phyloP scores from a whole-genome alignment of 1,140 invertebrate genomes.

The Cotesia vestalis region DNA sequence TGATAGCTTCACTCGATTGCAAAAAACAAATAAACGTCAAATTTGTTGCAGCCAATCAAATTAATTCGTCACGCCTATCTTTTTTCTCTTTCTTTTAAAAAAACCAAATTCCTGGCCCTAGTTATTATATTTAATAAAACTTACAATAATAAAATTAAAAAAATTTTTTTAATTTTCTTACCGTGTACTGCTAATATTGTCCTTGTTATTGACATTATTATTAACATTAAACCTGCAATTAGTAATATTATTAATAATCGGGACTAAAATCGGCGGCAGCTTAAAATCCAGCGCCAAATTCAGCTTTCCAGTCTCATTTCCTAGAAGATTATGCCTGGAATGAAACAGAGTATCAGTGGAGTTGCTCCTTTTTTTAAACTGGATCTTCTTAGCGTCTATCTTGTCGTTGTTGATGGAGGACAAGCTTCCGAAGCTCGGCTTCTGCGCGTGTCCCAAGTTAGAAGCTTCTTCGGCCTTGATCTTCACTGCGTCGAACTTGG shows the following conservation, averaged over 20 bases:
- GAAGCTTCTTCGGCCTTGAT: conserved; percentile 36
- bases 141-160: too few relatives aligned
- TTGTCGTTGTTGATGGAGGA: conserved; percentile 59
- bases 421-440: conserved; percentile 52
- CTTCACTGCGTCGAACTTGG: conserved; percentile 50
- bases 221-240: conserved; percentile 50
- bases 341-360: conserved; percentile 53
- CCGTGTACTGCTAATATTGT: too few relatives aligned
- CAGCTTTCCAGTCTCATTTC: conserved; percentile 42
- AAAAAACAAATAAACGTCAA: too few relatives aligned
- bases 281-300: conserved; percentile 60
- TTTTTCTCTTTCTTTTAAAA: too few relatives aligned
- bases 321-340: conserved; percentile 1
- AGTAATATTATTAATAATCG: conserved; percentile 67
- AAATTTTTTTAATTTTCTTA: too few relatives aligned
- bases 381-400: conserved; percentile 53
- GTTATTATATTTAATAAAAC: too few relatives aligned
- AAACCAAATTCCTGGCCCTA: too few relatives aligned
- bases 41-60: too few relatives aligned
- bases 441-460: conserved; percentile 42
- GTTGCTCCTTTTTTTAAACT: conserved; percentile 53
- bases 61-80: too few relatives aligned
- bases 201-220: conserved; percentile 24
- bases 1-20: too few relatives aligned
- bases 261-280: conserved; percentile 76